These are phyloP conservation scores for Aramus guarauna DNA, from an alignment of 2,113 vertebrate species.

Conservation along the genomic window DNA sequence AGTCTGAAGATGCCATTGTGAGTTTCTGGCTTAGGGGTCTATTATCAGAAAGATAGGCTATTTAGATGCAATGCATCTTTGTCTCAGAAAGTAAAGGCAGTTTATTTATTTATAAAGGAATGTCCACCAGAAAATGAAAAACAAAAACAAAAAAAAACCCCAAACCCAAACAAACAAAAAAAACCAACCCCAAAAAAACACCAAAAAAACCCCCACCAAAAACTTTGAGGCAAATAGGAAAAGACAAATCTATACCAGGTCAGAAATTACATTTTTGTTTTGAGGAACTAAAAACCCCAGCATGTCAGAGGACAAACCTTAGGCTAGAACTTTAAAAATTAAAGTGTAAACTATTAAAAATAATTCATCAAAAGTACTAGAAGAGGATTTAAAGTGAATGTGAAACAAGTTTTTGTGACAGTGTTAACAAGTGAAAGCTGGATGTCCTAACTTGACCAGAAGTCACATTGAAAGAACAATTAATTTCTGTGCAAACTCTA, in stretches of 20 bases:
- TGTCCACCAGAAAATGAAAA: background rate
- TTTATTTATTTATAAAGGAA: background rate
- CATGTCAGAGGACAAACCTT: background rate
- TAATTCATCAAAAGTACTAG: background rate
- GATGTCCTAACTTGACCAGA: background rate
- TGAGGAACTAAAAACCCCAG: rapidly evolving
- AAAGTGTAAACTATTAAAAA: background rate
- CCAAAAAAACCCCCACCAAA: too few species aligned
- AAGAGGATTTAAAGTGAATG: background rate
- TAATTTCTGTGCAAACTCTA: background rate
- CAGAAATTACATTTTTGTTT: background rate
- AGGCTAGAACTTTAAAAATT: background rate
- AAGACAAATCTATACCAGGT: background rate
- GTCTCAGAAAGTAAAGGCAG: background rate
- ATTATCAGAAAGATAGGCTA: background rate
- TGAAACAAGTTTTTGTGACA: background rate
- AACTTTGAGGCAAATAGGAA: background rate
- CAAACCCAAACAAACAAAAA: too few species aligned
- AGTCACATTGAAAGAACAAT: background rate
- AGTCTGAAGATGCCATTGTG: background rate
- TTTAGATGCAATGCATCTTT: background rate
- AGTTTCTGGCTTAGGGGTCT: background rate
- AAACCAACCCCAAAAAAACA: too few species aligned
- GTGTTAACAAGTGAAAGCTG: background rate
- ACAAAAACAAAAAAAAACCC: background rate